phyloP scores from a whole-genome alignment of 2,888 invertebrate genomes.

The Linhomoeus sp. region DNA sequence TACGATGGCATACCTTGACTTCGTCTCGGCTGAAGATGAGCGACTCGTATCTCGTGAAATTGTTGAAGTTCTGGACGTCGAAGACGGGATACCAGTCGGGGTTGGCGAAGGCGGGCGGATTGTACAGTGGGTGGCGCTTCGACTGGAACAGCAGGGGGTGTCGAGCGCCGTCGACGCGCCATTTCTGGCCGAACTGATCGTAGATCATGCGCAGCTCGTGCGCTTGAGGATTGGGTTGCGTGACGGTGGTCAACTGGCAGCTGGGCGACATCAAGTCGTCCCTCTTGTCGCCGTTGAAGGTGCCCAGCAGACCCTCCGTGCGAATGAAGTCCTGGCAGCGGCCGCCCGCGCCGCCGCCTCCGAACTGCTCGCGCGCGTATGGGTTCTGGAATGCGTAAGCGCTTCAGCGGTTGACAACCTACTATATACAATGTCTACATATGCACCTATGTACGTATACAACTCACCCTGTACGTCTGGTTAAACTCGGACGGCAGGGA shows the following conservation, averaged over 20 bases:
- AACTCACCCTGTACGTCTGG: conserved; percentile 29
- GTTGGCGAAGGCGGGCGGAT: conserved; percentile 3
- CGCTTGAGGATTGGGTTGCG: background rate
- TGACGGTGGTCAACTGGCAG: background rate
- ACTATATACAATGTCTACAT: too few species aligned
- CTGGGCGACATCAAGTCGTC: background rate
- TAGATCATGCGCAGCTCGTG: background rate
- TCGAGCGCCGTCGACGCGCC: conserved; percentile 3
- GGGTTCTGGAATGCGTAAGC: too few species aligned
- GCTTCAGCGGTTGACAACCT: background rate
- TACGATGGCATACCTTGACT: background rate
- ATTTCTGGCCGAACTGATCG: background rate
- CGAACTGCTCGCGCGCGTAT: too few species aligned
- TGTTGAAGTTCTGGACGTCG: background rate
- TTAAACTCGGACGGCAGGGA: conserved; percentile 30
- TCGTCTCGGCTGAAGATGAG: background rate
- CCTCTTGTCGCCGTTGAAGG: background rate
- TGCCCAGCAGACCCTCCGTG: conserved; percentile 1
- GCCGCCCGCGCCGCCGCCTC: background rate
- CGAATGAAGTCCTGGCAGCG: background rate
- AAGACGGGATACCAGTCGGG: background rate
- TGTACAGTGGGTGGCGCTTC: conserved; percentile 4
- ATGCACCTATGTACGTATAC: too few species aligned
- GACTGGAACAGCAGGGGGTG: conserved; percentile 6
- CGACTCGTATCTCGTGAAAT: too few species aligned